Evolutionary conservation across 1,140 invertebrate species (phyloP).

Genomic region (Ylistrum balloti): DNA sequence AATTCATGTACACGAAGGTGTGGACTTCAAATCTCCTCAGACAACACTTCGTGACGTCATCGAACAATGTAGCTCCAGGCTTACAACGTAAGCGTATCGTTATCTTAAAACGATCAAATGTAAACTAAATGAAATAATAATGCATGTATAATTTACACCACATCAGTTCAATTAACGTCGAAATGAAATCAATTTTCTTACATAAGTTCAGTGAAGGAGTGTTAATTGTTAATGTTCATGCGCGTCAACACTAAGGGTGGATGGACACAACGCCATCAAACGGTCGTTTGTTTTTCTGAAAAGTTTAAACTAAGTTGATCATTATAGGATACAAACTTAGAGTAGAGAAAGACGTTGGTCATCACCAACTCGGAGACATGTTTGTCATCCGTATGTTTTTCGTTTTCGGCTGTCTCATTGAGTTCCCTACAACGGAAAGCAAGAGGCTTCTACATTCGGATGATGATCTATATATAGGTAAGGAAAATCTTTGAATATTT

Average conservation of each 20-base stretch:
- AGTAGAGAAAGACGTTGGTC: neutral
- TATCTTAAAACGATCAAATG: slow-evolving; percentile 28
- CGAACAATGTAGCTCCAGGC: neutral
- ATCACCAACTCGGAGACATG: neutral
- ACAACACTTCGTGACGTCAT: neutral
- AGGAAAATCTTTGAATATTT: neutral
- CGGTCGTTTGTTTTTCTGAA: neutral
- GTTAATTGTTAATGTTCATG: neutral
- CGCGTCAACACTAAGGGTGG: neutral
- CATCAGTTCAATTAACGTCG: neutral
- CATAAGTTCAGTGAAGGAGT: neutral
- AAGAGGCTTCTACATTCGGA: slow-evolving; percentile 25
- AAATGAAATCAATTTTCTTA: neutral
- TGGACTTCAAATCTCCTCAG: neutral
- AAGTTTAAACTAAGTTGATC: neutral
- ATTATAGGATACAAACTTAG: neutral
- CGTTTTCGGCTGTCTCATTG: neutral
- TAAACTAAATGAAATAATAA: neutral
- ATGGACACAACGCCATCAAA: neutral
- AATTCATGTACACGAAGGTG: too few species aligned
- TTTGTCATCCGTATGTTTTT: neutral
- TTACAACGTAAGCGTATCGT: neutral
- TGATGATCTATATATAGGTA: slow-evolving; percentile 19
- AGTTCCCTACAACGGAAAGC: neutral
- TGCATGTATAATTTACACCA: neutral